Percentiles rank a stretch among this genome's conserved stretches.
These are phyloP conservation scores for Zonotrichia albicollis DNA, from an alignment of 2,797 vertebrate species.

Conservation along the genomic window DNA sequence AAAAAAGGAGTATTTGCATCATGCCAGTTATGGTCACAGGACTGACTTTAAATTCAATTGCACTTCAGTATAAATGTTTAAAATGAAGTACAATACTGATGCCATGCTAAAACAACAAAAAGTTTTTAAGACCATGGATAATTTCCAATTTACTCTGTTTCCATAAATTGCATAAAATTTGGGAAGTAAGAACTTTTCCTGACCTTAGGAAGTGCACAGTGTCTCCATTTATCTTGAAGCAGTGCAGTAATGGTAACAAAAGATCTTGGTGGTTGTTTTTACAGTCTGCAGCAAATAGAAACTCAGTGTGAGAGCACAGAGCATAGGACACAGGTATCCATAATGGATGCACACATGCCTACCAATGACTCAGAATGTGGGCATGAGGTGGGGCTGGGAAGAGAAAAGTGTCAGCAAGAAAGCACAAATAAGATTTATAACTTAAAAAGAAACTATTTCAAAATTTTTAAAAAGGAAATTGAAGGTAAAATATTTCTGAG, in stretches of 20 bases:
- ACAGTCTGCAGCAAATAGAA: neutral
- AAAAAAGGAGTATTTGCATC: neutral
- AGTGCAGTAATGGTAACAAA: neutral
- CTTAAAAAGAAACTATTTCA: neutral
- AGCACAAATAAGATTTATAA: neutral
- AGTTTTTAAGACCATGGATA: neutral
- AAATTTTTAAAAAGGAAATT: neutral
- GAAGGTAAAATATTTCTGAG: neutral
- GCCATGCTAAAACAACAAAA: neutral
- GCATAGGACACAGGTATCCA: neutral
- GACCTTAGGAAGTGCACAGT: neutral
- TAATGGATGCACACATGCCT: neutral
- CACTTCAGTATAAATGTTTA: neutral
- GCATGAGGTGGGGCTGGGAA: constrained; percentile 15
- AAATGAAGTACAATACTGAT: rapidly evolving
- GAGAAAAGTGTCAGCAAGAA: neutral
- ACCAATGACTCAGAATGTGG: neutral
- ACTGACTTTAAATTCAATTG: neutral
- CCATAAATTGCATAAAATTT: neutral
- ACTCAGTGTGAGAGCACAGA: neutral
- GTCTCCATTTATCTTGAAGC: neutral
- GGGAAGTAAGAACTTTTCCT: neutral
- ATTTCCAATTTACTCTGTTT: neutral
- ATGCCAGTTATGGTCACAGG: neutral
- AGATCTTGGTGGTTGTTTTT: neutral